Evolutionary conservation across 2,113 vertebrate genomes (phyloP), one percentile per base, ranked within the genome.

Genomic region (Neofelis nebulosa): DNA sequence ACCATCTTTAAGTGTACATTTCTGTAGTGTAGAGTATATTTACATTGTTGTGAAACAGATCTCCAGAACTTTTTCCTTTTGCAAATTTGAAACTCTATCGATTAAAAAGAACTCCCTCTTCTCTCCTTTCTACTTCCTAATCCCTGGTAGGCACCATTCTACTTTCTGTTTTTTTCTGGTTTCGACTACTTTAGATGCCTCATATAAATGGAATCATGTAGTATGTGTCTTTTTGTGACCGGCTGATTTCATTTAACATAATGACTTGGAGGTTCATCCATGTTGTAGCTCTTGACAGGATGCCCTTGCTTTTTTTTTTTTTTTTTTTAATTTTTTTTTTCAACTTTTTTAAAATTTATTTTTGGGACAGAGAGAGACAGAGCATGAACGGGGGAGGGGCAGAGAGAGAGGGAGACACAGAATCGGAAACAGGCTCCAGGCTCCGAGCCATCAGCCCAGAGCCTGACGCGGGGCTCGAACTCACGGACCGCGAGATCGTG

Each of bases 291-390:
- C 76, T 6, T 61, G 73, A 87, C 29, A 69, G 55, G 5, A 91
- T 91, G 89, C 93, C 48, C 81, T 83, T 96, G 25, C 61, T 91
- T 92, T 80, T 93, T 80, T 93, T 71, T 50, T 91, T 92, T 80
- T 93, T 80, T 93, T 71, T n/a, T n/a, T n/a, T n/a, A n/a, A n/a
- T n/a, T n/a, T n/a, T n/a, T n/a, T n/a, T n/a, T n/a, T n/a, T n/a
- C n/a, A n/a, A n/a, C n/a, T n/a, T n/a, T n/a, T n/a, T n/a, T n/a
- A n/a, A n/a, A n/a, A n/a, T n/a, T n/a, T n/a, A n/a, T n/a, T n/a
- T n/a, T n/a, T n/a, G n/a, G n/a, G n/a, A n/a, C n/a, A n/a, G n/a
- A n/a, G n/a, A n/a, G n/a, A n/a, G n/a, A n/a, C n/a, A n/a, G n/a
- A n/a, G n/a, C n/a, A n/a, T n/a, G n/a, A n/a, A n/a, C n/a, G n/a